Conservation (phyloP, 2,797 vertebrate species). For the Petrocephalus sullivani region DNA sequence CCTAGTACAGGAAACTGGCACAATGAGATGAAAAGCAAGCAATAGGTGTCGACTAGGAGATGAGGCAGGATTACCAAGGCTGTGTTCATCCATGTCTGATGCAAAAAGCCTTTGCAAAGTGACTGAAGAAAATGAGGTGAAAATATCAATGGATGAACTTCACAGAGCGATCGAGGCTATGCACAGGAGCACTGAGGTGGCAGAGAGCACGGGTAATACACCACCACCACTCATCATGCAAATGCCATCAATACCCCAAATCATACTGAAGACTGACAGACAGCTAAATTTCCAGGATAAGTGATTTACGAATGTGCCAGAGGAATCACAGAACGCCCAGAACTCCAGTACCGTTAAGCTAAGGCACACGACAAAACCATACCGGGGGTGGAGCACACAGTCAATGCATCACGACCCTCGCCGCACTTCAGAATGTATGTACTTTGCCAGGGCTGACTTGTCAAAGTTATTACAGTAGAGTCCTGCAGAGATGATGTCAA, state of each 20-base stretch:
- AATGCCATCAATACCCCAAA: neutral
- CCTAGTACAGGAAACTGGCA: neutral
- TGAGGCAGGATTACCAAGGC: neutral
- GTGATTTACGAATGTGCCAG: neutral
- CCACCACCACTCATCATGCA: neutral
- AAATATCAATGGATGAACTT: conserved; percentile 12
- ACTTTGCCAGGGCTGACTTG: neutral
- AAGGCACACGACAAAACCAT: neutral
- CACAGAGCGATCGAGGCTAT: neutral
- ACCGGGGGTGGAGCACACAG: neutral
- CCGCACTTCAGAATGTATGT: neutral
- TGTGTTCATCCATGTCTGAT: conserved; percentile 3
- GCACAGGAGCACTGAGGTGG: neutral
- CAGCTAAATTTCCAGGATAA: neutral
- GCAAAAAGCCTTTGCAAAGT: neutral
- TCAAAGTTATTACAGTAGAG: neutral
- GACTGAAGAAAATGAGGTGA: neutral
- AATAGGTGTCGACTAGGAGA: neutral
- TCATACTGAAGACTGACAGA: neutral
- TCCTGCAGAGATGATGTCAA: neutral
- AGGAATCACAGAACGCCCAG: neutral
- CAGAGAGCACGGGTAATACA: neutral
- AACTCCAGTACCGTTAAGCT: neutral
- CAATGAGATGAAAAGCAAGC: neutral
- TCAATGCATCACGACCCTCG: neutral